phyloP scores from a whole-genome alignment of 2,888 invertebrate species.

The Sialis fuliginosa region DNA sequence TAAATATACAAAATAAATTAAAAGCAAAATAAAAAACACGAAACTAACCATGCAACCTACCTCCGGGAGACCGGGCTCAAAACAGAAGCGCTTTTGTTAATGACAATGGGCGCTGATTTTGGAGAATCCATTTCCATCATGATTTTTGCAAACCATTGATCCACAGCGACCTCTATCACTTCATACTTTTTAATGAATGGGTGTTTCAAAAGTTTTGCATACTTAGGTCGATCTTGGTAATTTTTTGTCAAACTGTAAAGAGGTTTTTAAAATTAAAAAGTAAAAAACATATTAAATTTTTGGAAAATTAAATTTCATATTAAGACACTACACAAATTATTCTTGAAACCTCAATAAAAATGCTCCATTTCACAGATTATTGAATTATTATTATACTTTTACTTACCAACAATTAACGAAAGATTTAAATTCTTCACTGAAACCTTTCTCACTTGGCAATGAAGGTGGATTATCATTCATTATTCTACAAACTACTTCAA shows the following conservation, averaged over 20 bases:
- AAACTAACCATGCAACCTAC: conserved; percentile 29
- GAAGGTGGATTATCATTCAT: conserved; percentile 77
- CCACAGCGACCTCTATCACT: conserved; percentile 49
- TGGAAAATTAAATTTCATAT: not conserved
- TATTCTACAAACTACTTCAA: conserved; percentile 85
- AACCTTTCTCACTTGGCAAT: conserved; percentile 59
- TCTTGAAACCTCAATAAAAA: not conserved
- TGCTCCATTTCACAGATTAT: not conserved
- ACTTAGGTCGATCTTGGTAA: conserved; percentile 84
- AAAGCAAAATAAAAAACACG: conserved; percentile 11
- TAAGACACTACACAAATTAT: not conserved
- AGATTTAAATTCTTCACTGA: conserved; percentile 70
- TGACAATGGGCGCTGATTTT: conserved; percentile 12
- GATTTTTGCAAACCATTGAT: conserved; percentile 64
- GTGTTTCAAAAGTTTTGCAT: conserved; percentile 75
- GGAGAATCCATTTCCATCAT: conserved; percentile 19
- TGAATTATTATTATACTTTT: too few relatives aligned
- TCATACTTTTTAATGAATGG: conserved; percentile 73
- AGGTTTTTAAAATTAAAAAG: conserved; percentile 7
- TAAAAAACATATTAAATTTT: not conserved
- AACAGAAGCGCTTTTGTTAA: conserved; percentile 10
- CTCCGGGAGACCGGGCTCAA: conserved; percentile 26
- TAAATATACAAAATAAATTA: conserved; percentile 1
- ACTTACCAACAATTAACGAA: conserved; percentile 83
- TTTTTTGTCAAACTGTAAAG: conserved; percentile 75